Evolutionary conservation across 2,888 invertebrate species (phyloP).

Genomic region (Chrysolina oricalcia): DNA sequence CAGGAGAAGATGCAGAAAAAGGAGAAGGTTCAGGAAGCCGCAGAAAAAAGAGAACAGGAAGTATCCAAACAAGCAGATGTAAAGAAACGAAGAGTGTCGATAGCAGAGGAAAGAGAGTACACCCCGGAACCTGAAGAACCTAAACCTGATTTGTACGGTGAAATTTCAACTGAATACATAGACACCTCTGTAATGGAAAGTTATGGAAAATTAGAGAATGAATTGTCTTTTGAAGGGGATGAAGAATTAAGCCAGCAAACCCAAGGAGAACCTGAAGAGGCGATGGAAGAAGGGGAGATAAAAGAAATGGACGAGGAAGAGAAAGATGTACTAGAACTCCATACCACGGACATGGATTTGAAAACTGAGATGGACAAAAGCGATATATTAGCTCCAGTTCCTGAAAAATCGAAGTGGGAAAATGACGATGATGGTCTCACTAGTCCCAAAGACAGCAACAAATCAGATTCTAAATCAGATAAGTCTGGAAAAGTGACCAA

Average conservation of each 20-base stretch:
- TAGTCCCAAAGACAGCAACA: constrained; percentile 57
- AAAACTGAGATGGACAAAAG: constrained; percentile 72
- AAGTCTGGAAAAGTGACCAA: constrained; percentile 83
- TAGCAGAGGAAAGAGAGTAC: constrained; percentile 68
- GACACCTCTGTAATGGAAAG: constrained; percentile 76
- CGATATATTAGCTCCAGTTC: constrained; percentile 82
- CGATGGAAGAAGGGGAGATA: constrained; percentile 57
- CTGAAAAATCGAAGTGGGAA: constrained; percentile 93
- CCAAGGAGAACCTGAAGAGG: constrained; percentile 53
- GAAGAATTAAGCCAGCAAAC: constrained; percentile 34
- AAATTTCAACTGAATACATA: constrained; percentile 74
- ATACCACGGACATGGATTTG: constrained; percentile 76
- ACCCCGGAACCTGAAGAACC: constrained; percentile 48
- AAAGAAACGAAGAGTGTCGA: constrained; percentile 26
- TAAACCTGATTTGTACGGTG: constrained; percentile 73
- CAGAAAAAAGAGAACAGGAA: constrained; percentile 65
- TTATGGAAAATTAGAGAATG: constrained; percentile 71
- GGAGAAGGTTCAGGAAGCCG: constrained; percentile 71
- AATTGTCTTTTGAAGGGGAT: constrained; percentile 41
- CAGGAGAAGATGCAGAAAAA: constrained; percentile 70
- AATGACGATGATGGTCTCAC: constrained; percentile 77
- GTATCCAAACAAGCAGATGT: constrained; percentile 64
- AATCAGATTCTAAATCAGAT: constrained; percentile 68
- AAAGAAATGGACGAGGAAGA: constrained; percentile 68
- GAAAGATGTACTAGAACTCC: constrained; percentile 77